phyloP scores from a whole-genome alignment of 53 echinoderm and acorn worm species.

The Stichopus horrens region DNA sequence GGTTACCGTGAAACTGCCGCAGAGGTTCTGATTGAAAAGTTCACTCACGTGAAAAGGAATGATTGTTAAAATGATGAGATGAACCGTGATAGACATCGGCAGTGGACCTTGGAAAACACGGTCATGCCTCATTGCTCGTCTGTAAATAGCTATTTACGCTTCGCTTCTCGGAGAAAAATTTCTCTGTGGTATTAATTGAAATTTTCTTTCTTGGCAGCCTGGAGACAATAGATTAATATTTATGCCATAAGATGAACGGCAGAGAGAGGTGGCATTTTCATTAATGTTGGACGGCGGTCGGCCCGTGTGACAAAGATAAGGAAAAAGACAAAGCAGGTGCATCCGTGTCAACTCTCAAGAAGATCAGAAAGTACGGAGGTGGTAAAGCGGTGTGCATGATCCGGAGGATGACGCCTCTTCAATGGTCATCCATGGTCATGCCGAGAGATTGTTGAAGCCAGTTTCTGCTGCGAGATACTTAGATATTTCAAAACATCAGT shows the following conservation, averaged over 20 bases:
- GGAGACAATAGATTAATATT: not conserved
- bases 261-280: not conserved
- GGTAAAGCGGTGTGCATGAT: not conserved
- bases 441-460: too few relatives aligned
- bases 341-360: not conserved
- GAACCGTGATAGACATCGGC: slow-evolving; percentile 23
- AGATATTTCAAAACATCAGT: too few relatives aligned
- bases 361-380: not conserved
- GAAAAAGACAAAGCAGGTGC: not conserved
- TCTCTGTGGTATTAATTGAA: not conserved
- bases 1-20: not conserved
- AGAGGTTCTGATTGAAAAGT: not conserved
- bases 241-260: not conserved
- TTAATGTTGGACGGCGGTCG: not conserved
- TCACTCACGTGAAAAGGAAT: not conserved
- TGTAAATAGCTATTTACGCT: not conserved
- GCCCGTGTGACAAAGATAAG: not conserved
- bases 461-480: too few relatives aligned
- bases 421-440: too few relatives aligned
- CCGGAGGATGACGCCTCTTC: not conserved
- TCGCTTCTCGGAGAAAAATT: not conserved
- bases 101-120: slow-evolving; percentile 6
- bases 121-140: slow-evolving; percentile 11
- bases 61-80: not conserved
- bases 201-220: not conserved